phyloP scores from a whole-genome alignment of 2,113 vertebrate genomes.

The Ceuthmochares aereus region DNA sequence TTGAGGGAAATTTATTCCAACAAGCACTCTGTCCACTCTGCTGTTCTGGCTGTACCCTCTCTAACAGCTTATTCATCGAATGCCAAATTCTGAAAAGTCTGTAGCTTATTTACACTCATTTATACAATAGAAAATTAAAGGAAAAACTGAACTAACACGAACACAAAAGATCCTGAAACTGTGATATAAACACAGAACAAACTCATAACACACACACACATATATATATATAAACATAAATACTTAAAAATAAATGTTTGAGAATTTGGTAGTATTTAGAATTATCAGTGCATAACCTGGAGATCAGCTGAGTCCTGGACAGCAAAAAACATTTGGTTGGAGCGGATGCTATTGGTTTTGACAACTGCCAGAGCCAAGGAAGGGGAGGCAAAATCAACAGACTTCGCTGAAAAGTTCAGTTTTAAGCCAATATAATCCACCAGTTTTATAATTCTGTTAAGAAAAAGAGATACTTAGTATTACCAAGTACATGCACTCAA shows the following conservation, averaged over 20 bases:
- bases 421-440: conserved; percentile 87
- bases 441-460: conserved; percentile 83
- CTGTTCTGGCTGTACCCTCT: not conserved
- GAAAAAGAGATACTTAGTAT: not conserved
- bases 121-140: not conserved
- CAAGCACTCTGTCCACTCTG: not conserved
- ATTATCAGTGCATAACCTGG: conserved; percentile 77
- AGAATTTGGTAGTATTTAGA: not conserved
- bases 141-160: not conserved
- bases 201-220: not conserved
- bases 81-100: not conserved
- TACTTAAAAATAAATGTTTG: not conserved
- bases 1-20: not conserved
- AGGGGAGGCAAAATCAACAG: conserved; percentile 72
- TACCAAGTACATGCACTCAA: not conserved
- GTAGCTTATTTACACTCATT: not conserved
- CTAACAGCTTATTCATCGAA: not conserved
- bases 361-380: conserved; percentile 86
- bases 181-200: not conserved
- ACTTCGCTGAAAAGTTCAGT: conserved; percentile 74
- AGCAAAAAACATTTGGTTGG: conserved; percentile 79
- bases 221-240: not conserved
- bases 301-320: conserved; percentile 79
- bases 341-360: conserved; percentile 78
- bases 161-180: not conserved